Evolutionary conservation across 2,888 invertebrate genomes (phyloP).

Genomic region (Drosophila acutilabella): DNA sequence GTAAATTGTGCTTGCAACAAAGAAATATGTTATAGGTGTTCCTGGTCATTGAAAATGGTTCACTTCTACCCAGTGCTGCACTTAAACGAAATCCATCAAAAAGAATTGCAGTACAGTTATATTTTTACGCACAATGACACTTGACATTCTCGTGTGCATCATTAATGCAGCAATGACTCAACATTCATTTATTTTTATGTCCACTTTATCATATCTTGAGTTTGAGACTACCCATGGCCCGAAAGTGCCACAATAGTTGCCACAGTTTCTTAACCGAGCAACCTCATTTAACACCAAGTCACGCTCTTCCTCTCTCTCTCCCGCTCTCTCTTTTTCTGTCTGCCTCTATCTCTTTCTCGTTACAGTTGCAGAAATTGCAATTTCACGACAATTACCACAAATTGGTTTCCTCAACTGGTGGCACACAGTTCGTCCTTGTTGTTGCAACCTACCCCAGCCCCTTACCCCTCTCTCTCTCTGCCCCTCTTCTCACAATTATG

Average conservation of each 20-base stretch:
- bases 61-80: constrained; percentile 3
- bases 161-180: constrained; percentile 35
- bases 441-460: constrained; percentile 29
- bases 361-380: constrained; percentile 79
- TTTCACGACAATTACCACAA: constrained; percentile 81
- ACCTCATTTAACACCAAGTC: constrained; percentile 62
- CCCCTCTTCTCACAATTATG: constrained; percentile 61
- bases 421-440: constrained; percentile 50
- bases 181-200: constrained; percentile 37
- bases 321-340: constrained; percentile 1
- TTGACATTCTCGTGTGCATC: constrained; percentile 33
- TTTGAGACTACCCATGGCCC: constrained; percentile 6
- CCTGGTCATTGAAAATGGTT: constrained; percentile 24
- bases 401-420: constrained; percentile 78
- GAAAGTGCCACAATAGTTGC: constrained; percentile 7
- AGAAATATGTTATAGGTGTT: constrained; percentile 22
- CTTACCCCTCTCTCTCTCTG: constrained; percentile 23
- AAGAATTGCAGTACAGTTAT: not conserved
- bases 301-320: constrained; percentile 26
- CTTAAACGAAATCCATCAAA: constrained; percentile 16
- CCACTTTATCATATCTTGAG: constrained; percentile 43
- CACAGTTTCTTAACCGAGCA: constrained; percentile 41
- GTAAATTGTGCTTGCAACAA: constrained; percentile 51
- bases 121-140: constrained; percentile 28
- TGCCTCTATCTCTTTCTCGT: constrained; percentile 53